Evolutionary conservation across 2,888 invertebrate species (phyloP), one percentile per base, ranked within the genome.

Genomic region (Sminthurides aquaticus): DNA sequence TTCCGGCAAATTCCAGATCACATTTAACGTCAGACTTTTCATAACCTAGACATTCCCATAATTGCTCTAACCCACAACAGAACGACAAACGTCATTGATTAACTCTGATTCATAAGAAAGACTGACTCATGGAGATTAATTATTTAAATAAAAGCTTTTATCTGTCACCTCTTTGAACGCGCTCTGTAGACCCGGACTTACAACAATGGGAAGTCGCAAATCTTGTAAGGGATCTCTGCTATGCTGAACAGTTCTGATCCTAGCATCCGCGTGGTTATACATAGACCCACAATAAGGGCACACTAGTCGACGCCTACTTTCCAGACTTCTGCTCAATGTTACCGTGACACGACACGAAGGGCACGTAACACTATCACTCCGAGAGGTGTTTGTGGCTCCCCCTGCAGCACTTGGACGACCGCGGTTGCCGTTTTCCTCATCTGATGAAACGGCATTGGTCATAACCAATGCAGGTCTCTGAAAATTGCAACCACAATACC

Each of bases 121-220:
- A n/a, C n/a, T n/a, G n/a, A n/a, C n/a, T n/a, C n/a, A n/a, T n/a
- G n/a, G n/a, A n/a, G n/a, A n/a, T n/a, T n/a, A n/a, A n/a, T n/a
- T n/a, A n/a, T n/a, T n/a, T n/a, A n/a, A n/a, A n/a, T n/a, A n/a
- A n/a, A n/a, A n/a, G n/a, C n/a, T n/a, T n/a, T n/a, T n/a, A n/a
- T n/a, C n/a, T n/a, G n/a, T 34, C 15, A 34, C 43, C 43, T 34
- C 43, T 15, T 34, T 34, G 43, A 34, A 34, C 5, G 43, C 43
- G 43, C 15, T 34, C 43, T 34, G 43, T 34, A 34, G 43, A 11
- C 43, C 43, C 15, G 43, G 52, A 73, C 77, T 69, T 71, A 78
- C 78, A 48, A 78, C 78, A 60, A 77, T 77, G 8, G 78, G 78
- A 34, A 79, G 76, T 60, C 78, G 73, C 61, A 78, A 57, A 75